Evolutionary conservation across 1,140 invertebrate species (phyloP).

Genomic region (Theocolax elegans): DNA sequence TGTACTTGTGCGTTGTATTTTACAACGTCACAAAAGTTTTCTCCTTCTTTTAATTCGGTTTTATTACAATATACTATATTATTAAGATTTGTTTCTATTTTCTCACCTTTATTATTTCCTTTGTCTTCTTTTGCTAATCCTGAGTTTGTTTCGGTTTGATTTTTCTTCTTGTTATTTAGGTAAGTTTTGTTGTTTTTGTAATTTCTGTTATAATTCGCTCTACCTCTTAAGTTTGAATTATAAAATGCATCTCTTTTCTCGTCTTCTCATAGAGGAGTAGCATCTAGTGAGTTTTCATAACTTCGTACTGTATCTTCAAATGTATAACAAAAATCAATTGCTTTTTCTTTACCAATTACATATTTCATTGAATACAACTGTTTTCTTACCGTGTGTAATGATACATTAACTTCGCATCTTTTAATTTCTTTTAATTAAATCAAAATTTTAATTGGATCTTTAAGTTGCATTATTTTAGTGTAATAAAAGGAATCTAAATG

Average conservation of each 20-base stretch:
- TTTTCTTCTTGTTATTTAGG: too few relatives aligned
- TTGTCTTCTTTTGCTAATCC: too few relatives aligned
- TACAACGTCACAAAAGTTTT: too few relatives aligned
- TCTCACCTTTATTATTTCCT: too few relatives aligned
- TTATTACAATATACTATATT: too few relatives aligned
- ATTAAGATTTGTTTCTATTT: too few relatives aligned
- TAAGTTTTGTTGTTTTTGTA: too few relatives aligned
- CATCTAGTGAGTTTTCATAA: slow-evolving; percentile 35
- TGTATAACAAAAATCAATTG: slow-evolving; percentile 40
- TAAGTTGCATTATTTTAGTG: slow-evolving; percentile 36
- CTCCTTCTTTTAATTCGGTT: too few relatives aligned
- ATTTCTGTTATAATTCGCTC: too few relatives aligned
- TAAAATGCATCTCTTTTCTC: slow-evolving; percentile 45
- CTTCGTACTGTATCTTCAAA: slow-evolving; percentile 42
- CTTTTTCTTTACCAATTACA: slow-evolving; percentile 27
- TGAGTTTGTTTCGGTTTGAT: too few relatives aligned
- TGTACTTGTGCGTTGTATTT: too few relatives aligned
- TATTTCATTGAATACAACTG: slow-evolving; percentile 39
- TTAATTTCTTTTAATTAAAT: slow-evolving; percentile 42
- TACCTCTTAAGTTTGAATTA: too few relatives aligned
- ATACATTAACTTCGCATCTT: slow-evolving; percentile 41
- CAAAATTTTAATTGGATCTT: slow-evolving; percentile 40
- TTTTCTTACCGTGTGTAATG: slow-evolving; percentile 25
- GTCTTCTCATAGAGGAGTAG: slow-evolving; percentile 34
- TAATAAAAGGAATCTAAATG: slow-evolving; percentile 39